Conservation (phyloP, 2,113 vertebrate genomes). For the Neodontobutis hainanensis region DNA sequence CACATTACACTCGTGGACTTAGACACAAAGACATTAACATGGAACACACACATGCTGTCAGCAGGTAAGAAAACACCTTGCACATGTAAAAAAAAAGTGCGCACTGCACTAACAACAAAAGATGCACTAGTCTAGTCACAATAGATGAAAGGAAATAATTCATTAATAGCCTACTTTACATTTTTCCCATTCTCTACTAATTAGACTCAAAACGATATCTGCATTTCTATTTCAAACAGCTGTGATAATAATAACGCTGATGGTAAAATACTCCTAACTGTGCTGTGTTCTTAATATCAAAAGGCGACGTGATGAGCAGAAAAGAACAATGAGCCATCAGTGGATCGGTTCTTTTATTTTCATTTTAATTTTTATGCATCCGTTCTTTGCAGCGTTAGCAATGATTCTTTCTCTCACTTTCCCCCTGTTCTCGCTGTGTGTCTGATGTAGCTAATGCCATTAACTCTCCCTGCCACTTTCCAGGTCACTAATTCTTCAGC, state of each 20-base stretch:
- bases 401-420: slow-evolving; percentile 38
- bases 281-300: slow-evolving; percentile 46
- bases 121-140: slow-evolving; percentile 33
- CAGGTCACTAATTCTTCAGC: slow-evolving; percentile 99
- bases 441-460: slow-evolving; percentile 83
- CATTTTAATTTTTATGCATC: slow-evolving; percentile 53
- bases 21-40: slow-evolving; percentile 1
- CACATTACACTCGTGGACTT: background rate
- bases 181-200: slow-evolving; percentile 65
- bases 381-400: slow-evolving; percentile 32
- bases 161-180: slow-evolving; percentile 68
- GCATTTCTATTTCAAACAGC: slow-evolving; percentile 64
- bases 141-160: slow-evolving; percentile 72
- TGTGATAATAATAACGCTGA: slow-evolving; percentile 56
- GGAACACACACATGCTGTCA: slow-evolving; percentile 11
- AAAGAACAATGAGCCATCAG: slow-evolving; percentile 67
- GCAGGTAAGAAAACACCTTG: slow-evolving; percentile 35
- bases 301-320: slow-evolving; percentile 50
- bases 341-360: slow-evolving; percentile 52
- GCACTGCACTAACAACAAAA: slow-evolving; percentile 64
- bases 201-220: slow-evolving; percentile 76
- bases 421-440: slow-evolving; percentile 76
- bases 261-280: slow-evolving; percentile 55
- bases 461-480: slow-evolving; percentile 95
- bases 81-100: slow-evolving; percentile 8